Percentiles rank a stretch among this genome's conserved stretches.
Evolutionary conservation across 2,113 vertebrate species (phyloP).

Genomic region (Salvelinus fontinalis): DNA sequence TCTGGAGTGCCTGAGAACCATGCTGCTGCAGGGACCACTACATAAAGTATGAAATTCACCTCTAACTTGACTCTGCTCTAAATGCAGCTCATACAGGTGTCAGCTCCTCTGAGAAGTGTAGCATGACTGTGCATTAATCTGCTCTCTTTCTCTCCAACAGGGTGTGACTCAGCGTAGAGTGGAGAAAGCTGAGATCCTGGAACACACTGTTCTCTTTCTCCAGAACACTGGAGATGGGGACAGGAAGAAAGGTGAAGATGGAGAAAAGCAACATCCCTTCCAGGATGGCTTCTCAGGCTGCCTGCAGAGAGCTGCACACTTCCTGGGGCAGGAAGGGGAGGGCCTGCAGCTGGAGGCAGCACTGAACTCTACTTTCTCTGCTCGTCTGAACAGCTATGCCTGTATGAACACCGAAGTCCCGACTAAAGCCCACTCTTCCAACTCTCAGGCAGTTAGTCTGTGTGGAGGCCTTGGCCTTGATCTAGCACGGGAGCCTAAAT

Average conservation of each 20-base stretch:
- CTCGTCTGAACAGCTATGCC: not conserved
- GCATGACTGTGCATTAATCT: not conserved
- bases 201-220: constrained; percentile 66
- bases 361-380: not conserved
- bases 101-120: not conserved
- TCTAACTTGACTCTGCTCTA: not conserved
- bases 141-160: constrained; percentile 42
- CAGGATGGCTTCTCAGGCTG: constrained; percentile 9
- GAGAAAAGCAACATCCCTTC: constrained; percentile 10
- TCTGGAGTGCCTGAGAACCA: constrained; percentile 74
- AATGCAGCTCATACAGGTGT: not conserved
- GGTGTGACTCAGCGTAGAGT: constrained; percentile 70
- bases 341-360: not conserved
- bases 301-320: constrained; percentile 33
- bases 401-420: not conserved
- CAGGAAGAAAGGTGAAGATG: constrained; percentile 14
- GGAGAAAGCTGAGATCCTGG: constrained; percentile 81
- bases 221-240: constrained; percentile 15
- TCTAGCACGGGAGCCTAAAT: not conserved
- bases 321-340: constrained; percentile 33
- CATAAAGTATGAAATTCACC: constrained; percentile 71
- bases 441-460: constrained; percentile 23
- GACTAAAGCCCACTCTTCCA: constrained; percentile 17
- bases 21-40: constrained; percentile 69
- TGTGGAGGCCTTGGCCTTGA: constrained; percentile 66